Base-by-base conservation (phyloP, 1,140 invertebrate genomes). In the Cherax destructor region DNA sequence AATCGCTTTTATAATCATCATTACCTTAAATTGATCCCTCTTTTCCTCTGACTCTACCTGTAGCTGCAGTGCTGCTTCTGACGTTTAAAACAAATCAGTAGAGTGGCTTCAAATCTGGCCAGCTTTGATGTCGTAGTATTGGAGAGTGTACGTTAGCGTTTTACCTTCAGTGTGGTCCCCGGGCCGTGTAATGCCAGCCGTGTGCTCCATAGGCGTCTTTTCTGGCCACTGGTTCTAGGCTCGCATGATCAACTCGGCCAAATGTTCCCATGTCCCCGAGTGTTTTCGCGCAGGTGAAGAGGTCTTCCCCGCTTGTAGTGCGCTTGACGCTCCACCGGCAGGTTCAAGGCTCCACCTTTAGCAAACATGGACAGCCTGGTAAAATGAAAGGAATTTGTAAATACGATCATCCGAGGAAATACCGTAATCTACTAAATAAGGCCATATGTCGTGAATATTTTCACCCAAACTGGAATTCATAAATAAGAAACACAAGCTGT, bases 71-170 rank as follows among this genome's bases (percentile, higher is more conserved):
- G 41, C 30, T 47, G 81, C 30, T n/a, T 83, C 81, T 69, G 81
- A 69, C 61, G 69, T 83, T 61, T 47, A 61, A 56, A 83, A 65
- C 59, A 69, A 83, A 83, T 83, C 81, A 83, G 61, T 69, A 16
- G 59, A 83, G 81, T 83, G 81, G 59, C 30, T n/a, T 24, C 24
- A 69, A 21, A 49, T 47, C 61, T 41, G 30, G 61, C 10, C 47
- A 69, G 69, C 59, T 56, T 69, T 80, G 21, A 61, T 83, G n/a
- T 83, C 52, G 1, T 13, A 30, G 59, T 83, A 24, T 65, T 65
- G 52, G 81, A 24, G 47, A 41, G 50, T 69, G n/a, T 30, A 65
- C 47, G 59, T 69, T 49, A 24, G 81, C 69, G 81, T 83, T 83
- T 83, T 83, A 13, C 6, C 80, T 69, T 83, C 81, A 83, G 61